Conservation (phyloP, 2,113 vertebrate species). For the Sardina pilchardus region DNA sequence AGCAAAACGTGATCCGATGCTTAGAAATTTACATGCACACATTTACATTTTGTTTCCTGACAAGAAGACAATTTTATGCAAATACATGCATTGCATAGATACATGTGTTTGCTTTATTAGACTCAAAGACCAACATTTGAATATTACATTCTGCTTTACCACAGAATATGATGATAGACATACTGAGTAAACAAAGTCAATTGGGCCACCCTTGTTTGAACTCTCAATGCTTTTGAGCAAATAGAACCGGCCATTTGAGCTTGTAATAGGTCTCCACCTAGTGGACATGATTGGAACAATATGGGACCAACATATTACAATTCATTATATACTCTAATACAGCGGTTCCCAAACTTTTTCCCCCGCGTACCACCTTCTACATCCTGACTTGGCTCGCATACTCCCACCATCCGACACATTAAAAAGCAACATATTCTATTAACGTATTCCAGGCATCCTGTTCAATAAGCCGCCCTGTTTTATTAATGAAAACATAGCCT, state of each 20-base stretch:
- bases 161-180: not conserved
- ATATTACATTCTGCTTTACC: not conserved
- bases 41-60: not conserved
- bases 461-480: no score
- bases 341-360: no score
- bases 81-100: not conserved
- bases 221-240: not conserved
- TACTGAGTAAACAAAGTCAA: not conserved
- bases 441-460: no score
- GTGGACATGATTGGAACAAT: slow-evolving; percentile 27
- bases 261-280: slow-evolving; percentile 23
- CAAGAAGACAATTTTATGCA: not conserved
- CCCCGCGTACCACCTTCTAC: no score
- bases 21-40: not conserved
- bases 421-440: no score
- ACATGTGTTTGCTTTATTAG: not conserved
- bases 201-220: not conserved
- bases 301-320: not conserved
- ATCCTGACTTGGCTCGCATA: no score
- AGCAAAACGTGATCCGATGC: not conserved
- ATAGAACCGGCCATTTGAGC: not conserved
- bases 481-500: no score
- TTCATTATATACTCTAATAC: no score
- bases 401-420: no score
- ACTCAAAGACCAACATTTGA: not conserved